A percentile compares a stretch with the other conserved stretches of the same genome.
These are phyloP conservation scores for Mycetomoellerius zeteki DNA, from an alignment of 1,140 invertebrate genomes.

Conservation along the genomic window DNA sequence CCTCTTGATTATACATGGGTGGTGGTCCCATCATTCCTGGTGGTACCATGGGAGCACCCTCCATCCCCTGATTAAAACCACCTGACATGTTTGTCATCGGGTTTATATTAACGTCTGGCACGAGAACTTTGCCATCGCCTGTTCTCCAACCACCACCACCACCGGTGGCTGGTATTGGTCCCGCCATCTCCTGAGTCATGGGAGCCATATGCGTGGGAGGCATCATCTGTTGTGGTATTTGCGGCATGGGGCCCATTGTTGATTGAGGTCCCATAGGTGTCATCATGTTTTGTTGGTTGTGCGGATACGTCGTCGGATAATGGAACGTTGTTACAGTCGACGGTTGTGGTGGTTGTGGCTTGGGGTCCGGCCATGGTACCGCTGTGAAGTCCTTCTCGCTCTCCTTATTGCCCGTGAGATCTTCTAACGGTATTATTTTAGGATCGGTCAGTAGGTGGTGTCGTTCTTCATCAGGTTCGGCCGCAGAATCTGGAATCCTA, in stretches of 20 bases:
- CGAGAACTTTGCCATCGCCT: constrained; percentile 86
- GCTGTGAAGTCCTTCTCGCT: constrained; percentile 92
- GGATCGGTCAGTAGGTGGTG: constrained; percentile 92
- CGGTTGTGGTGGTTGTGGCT: constrained; percentile 84
- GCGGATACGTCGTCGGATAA: constrained; percentile 83
- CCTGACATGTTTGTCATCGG: constrained; percentile 79
- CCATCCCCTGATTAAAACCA: constrained; percentile 81
- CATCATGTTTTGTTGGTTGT: constrained; percentile 75
- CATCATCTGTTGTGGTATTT: constrained; percentile 78
- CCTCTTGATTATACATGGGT: constrained; percentile 87
- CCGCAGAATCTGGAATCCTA: constrained; percentile 93
- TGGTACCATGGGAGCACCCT: constrained; percentile 82
- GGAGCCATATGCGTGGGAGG: constrained; percentile 74
- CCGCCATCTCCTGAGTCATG: constrained; percentile 75
- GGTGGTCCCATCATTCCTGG: constrained; percentile 83
- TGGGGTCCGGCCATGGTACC: constrained; percentile 94
- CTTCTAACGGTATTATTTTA: constrained; percentile 94
- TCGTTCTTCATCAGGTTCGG: constrained; percentile 94
- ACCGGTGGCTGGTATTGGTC: constrained; percentile 64
- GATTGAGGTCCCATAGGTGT: constrained; percentile 74
- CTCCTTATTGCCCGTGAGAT: constrained; percentile 93
- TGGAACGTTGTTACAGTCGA: constrained; percentile 77
- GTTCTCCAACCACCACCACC: constrained; percentile 86
- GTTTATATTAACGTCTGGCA: constrained; percentile 83
- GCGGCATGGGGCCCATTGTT: constrained; percentile 83